Conservation (phyloP, 2,113 vertebrate genomes). For the Passerina amoena region DNA sequence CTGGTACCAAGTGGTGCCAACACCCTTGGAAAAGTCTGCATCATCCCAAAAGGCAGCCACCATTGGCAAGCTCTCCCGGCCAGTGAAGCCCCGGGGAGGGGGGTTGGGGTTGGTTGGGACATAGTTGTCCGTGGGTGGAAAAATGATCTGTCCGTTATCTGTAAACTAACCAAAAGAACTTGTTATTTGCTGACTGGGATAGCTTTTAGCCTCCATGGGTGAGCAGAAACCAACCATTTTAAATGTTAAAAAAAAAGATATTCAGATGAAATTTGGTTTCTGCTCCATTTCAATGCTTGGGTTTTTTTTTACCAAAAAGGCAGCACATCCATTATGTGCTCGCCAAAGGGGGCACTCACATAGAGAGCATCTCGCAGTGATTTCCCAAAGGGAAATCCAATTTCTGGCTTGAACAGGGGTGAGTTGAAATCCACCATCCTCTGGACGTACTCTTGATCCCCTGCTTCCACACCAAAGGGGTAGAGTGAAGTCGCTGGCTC, state of each 20-base stretch:
- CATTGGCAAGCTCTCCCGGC: neutral
- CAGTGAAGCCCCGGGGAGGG: slow-evolving; percentile 51
- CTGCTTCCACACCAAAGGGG: neutral
- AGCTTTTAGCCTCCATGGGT: neutral
- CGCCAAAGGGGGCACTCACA: slow-evolving; percentile 31
- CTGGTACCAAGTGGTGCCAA: slow-evolving; percentile 74
- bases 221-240: neutral
- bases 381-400: slow-evolving; percentile 75
- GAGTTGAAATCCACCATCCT: slow-evolving; percentile 71
- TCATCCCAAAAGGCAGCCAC: slow-evolving; percentile 79
- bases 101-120: slow-evolving; percentile 67
- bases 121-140: slow-evolving; percentile 65
- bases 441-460: slow-evolving; percentile 16
- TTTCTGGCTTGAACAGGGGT: slow-evolving; percentile 59
- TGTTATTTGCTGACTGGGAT: neutral
- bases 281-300: neutral
- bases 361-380: slow-evolving; percentile 60
- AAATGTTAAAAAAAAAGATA: neutral
- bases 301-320: neutral
- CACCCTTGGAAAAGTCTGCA: slow-evolving; percentile 72
- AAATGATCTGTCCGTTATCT: slow-evolving; percentile 80
- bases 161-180: slow-evolving; percentile 71
- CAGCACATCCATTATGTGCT: neutral
- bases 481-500: slow-evolving; percentile 41
- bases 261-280: neutral